phyloP scores from a whole-genome alignment of 2,113 vertebrate genomes.

The Etia nguti region DNA sequence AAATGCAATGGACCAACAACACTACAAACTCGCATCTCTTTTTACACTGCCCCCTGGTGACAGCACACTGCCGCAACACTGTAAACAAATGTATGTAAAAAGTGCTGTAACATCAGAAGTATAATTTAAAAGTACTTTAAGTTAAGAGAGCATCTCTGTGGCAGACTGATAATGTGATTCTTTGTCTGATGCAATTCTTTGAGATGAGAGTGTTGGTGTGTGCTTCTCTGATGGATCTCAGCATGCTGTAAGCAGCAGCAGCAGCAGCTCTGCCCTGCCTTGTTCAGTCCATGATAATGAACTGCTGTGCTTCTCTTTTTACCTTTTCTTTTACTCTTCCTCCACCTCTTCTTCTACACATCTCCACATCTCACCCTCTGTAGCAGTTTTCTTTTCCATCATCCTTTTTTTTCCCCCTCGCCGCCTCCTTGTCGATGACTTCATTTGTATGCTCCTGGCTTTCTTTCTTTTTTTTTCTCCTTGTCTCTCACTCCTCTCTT shows the following conservation, averaged over 20 bases:
- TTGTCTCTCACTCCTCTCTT: neutral
- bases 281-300: neutral
- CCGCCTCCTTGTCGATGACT: conserved; percentile 9
- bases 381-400: neutral
- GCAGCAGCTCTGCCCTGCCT: neutral
- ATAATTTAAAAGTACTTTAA: neutral
- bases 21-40: neutral
- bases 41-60: neutral
- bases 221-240: conserved; percentile 7
- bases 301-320: neutral
- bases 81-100: neutral
- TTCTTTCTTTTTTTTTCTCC: neutral
- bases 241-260: neutral
- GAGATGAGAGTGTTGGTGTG: neutral
- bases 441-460: conserved; percentile 42
- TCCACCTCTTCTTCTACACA: neutral
- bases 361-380: neutral
- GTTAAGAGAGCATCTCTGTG: neutral
- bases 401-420: neutral
- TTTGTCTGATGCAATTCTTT: conserved; percentile 12
- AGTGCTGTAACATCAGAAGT: neutral
- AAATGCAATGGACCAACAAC: neutral
- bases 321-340: neutral
- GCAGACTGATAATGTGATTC: neutral
- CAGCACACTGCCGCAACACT: neutral